These are phyloP conservation scores for Syngnathus typhle DNA, from an alignment of 2,113 vertebrate genomes.

Conservation along the genomic window DNA sequence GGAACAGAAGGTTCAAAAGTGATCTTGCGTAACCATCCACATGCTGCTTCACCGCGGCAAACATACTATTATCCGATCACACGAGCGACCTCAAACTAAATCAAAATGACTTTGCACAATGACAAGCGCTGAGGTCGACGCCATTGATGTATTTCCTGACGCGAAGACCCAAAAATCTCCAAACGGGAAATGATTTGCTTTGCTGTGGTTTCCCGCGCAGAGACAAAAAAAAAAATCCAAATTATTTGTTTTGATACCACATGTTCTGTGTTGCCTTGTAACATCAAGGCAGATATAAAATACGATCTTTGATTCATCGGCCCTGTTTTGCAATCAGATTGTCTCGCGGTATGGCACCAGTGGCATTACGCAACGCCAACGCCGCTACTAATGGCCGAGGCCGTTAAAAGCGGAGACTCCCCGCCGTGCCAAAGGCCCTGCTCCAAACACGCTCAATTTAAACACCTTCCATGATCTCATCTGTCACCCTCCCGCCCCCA, in stretches of 20 bases:
- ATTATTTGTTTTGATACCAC: slow-evolving; percentile 8
- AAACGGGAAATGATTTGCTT: not conserved
- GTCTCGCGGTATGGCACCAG: not conserved
- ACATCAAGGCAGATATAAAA: no score
- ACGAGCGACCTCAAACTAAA: not conserved
- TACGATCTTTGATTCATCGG: no score
- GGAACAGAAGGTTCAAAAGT: not conserved
- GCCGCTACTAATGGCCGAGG: not conserved
- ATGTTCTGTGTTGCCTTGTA: slow-evolving; percentile 6
- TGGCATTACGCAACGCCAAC: slow-evolving; percentile 19
- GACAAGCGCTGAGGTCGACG: not conserved
- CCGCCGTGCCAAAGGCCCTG: slow-evolving; percentile 9
- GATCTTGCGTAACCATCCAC: not conserved
- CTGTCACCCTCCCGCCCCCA: not conserved
- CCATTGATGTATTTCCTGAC: slow-evolving; percentile 2
- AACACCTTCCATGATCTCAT: slow-evolving; percentile 4
- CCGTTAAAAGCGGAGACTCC: slow-evolving; percentile 15
- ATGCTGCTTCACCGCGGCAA: not conserved
- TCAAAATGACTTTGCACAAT: not conserved
- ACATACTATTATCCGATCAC: not conserved
- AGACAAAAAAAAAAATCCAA: not conserved
- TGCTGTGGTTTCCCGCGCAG: not conserved
- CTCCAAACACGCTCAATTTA: not conserved
- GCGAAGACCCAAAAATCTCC: not conserved
- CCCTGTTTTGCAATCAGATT: not conserved